A percentile compares a stretch with the other conserved stretches of the same genome.
Evolutionary conservation across 2,888 invertebrate species (phyloP).

Genomic region (Dolichopus griseipennis): DNA sequence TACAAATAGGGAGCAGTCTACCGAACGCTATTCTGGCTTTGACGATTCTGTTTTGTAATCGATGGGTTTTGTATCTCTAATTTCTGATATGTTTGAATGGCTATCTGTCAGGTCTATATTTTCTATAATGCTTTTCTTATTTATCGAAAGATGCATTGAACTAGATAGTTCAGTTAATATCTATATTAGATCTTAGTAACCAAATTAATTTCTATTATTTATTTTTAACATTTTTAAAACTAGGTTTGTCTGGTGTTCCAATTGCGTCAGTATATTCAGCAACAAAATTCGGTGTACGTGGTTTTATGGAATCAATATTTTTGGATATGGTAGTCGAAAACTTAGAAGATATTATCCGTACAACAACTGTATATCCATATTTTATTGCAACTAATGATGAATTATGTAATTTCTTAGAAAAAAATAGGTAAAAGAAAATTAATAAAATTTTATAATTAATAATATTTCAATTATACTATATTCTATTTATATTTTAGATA

Average conservation of each 20-base stretch:
- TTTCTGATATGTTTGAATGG: no score
- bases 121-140: no score
- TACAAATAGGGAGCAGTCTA: no score
- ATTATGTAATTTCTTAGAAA: conserved; percentile 36
- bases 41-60: no score
- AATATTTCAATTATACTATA: neutral
- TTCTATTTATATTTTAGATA: neutral
- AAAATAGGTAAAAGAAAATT: conserved; percentile 38
- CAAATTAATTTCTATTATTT: no score
- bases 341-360: conserved; percentile 36
- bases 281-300: conserved; percentile 44
- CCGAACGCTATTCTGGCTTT: no score
- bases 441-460: conserved; percentile 11
- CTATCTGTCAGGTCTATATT: no score
- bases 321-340: conserved; percentile 40
- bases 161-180: no score
- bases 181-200: no score
- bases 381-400: conserved; percentile 41
- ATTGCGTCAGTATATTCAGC: conserved; percentile 37
- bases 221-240: no score
- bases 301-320: conserved; percentile 41
- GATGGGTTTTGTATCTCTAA: no score
- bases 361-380: conserved; percentile 42
- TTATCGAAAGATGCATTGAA: no score
- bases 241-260: conserved; percentile 13